Conservation (phyloP, 2,888 invertebrate genomes). For the Volucella inanis region DNA sequence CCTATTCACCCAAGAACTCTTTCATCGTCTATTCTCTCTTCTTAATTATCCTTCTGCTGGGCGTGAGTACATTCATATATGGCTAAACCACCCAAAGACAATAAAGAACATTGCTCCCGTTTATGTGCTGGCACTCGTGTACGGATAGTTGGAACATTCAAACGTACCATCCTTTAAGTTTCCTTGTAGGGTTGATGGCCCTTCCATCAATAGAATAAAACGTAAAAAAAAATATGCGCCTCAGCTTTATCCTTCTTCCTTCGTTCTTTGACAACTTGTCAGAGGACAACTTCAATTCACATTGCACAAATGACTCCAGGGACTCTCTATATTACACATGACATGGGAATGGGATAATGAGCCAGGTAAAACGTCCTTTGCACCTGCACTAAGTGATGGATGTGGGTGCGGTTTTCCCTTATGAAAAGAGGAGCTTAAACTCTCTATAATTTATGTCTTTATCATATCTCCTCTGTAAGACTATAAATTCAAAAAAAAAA, state of each 20-base stretch:
- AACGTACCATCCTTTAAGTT: conserved; percentile 42
- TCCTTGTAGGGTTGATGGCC: conserved; percentile 57
- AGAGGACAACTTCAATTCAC: conserved; percentile 51
- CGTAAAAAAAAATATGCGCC: background rate
- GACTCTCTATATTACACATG: conserved; percentile 11
- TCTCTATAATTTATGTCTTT: background rate
- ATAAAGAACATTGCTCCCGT: conserved; percentile 58
- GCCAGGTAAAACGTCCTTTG: conserved; percentile 47
- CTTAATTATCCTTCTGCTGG: conserved; percentile 30
- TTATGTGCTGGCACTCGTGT: background rate
- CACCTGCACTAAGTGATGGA: conserved; percentile 24
- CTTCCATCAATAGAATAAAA: conserved; percentile 43
- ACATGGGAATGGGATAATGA: background rate
- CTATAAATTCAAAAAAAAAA: conserved; percentile 53
- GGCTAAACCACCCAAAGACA: background rate
- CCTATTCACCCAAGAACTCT: conserved; percentile 52
- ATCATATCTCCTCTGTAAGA: conserved; percentile 43
- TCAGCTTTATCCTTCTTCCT: background rate
- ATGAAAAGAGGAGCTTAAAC: conserved; percentile 13
- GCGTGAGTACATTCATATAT: too few species aligned
- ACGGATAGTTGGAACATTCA: conserved; percentile 11
- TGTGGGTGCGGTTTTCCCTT: conserved; percentile 59
- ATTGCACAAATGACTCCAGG: conserved; percentile 20
- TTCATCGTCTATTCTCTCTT: conserved; percentile 26
- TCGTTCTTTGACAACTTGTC: conserved; percentile 50